Conservation (phyloP, 2,797 vertebrate genomes). For the Protosalanx chinensis region DNA sequence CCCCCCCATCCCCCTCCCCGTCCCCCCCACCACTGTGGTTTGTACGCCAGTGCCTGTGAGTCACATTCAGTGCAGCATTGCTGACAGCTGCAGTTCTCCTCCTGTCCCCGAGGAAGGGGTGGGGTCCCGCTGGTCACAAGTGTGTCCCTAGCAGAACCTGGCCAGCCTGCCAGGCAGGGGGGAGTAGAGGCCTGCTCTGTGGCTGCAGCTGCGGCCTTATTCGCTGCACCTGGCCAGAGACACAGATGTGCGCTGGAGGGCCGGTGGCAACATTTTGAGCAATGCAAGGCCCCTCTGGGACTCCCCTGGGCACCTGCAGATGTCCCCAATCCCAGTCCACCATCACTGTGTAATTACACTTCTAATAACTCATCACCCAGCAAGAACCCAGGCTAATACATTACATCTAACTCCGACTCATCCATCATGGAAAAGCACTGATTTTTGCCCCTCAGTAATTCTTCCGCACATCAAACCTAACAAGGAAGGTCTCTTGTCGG, state of each 20-base stretch:
- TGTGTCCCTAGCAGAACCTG: conserved; percentile 30
- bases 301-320: conserved; percentile 65
- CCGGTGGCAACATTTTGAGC: conserved; percentile 69
- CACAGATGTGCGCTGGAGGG: conserved; percentile 66
- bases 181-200: conserved; percentile 34
- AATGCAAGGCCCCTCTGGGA: conserved; percentile 66
- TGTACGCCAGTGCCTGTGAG: conserved; percentile 57
- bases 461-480: conserved; percentile 54
- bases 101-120: conserved; percentile 56
- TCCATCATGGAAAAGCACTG: conserved; percentile 44
- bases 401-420: conserved; percentile 41
- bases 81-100: conserved; percentile 69
- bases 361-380: conserved; percentile 63
- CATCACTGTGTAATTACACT: conserved; percentile 64
- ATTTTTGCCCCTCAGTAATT: conserved; percentile 54
- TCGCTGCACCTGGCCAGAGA: conserved; percentile 69
- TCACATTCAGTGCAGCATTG: conserved; percentile 53
- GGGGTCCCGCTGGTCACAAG: conserved; percentile 65
- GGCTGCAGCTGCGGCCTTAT: conserved; percentile 73
- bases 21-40: conserved; percentile 44
- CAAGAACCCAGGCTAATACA: conserved; percentile 56
- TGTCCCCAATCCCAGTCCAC: conserved; percentile 51
- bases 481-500: conserved; percentile 19
- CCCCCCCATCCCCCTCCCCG: conserved; percentile 24
- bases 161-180: too few species aligned